These are phyloP conservation scores for Dufourea novaeangliae DNA, from an alignment of 1,140 invertebrate species.

Conservation along the genomic window DNA sequence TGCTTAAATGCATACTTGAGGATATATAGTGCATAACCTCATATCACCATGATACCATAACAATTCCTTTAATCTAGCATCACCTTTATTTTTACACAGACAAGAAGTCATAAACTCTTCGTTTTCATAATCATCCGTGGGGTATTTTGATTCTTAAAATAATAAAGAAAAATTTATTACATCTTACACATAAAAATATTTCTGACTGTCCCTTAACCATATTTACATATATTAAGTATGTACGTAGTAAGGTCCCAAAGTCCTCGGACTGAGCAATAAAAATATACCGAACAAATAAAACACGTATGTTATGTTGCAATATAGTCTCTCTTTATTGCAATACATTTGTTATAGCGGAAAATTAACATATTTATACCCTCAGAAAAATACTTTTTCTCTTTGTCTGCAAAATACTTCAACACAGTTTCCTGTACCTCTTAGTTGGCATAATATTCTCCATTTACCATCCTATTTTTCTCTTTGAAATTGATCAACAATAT, in stretches of 20 bases:
- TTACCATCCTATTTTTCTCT: no score
- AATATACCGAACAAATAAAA: no score
- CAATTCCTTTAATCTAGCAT: slow-evolving; percentile 82
- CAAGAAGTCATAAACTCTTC: slow-evolving; percentile 79
- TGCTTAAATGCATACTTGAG: slow-evolving; percentile 75
- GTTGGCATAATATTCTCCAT: no score
- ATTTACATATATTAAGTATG: slow-evolving; percentile 21
- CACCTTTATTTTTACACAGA: slow-evolving; percentile 80
- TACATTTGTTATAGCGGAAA: no score
- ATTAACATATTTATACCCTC: no score
- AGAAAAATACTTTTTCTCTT: no score
- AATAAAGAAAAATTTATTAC: slow-evolving; percentile 48
- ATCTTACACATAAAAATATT: background rate
- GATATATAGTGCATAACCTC: slow-evolving; percentile 81
- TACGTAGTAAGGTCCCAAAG: slow-evolving; percentile 61
- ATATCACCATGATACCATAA: slow-evolving; percentile 82
- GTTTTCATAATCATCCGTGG: slow-evolving; percentile 40
- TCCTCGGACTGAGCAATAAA: background rate
- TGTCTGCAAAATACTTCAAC: no score
- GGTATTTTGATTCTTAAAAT: slow-evolving; percentile 64
- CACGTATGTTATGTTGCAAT: background rate
- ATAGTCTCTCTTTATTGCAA: no score
- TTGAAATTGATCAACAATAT: no score
- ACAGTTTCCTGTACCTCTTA: no score
- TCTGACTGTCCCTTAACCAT: background rate